A percentile compares a stretch with the other conserved stretches of the same genome.
These are phyloP conservation scores for Melangyna quadrimaculata DNA, from an alignment of 2,888 invertebrate species.

Conservation along the genomic window DNA sequence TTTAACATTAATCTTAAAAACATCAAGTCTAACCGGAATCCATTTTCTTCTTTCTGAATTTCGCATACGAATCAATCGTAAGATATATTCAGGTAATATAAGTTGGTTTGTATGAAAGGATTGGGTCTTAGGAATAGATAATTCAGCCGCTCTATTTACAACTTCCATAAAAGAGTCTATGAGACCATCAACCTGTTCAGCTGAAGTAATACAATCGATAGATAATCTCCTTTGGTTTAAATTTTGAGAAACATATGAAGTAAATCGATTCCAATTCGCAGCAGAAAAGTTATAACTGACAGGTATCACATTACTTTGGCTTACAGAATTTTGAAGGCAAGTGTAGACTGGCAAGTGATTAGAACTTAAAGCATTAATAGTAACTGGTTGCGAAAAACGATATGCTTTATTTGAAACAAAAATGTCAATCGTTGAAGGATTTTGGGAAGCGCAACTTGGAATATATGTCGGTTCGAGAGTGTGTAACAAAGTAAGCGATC, in stretches of 20 bases:
- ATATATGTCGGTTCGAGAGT: too few relatives aligned
- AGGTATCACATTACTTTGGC: not conserved
- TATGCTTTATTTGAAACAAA: too few relatives aligned
- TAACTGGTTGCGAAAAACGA: too few relatives aligned
- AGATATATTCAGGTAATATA: not conserved
- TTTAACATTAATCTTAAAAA: not conserved
- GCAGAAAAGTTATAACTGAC: not conserved
- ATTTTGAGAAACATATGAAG: not conserved
- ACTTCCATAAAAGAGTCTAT: not conserved
- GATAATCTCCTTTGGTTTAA: not conserved
- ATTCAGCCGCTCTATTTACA: too few relatives aligned
- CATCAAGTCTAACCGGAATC: not conserved
- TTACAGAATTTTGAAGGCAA: too few relatives aligned
- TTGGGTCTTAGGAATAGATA: conserved; percentile 6
- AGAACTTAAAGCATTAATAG: too few relatives aligned
- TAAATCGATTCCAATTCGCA: not conserved
- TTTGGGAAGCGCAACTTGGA: too few relatives aligned
- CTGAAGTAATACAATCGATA: not conserved
- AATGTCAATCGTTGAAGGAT: too few relatives aligned
- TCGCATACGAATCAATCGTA: not conserved
- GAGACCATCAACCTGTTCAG: not conserved
- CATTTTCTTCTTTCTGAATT: conserved; percentile 3
- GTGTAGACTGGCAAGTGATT: too few relatives aligned
- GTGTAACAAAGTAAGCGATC: not conserved
- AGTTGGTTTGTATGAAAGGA: not conserved